Evolutionary conservation across 2,888 invertebrate genomes (phyloP), one percentile per base, ranked within the genome.

Genomic region (Tipula confusa): DNA sequence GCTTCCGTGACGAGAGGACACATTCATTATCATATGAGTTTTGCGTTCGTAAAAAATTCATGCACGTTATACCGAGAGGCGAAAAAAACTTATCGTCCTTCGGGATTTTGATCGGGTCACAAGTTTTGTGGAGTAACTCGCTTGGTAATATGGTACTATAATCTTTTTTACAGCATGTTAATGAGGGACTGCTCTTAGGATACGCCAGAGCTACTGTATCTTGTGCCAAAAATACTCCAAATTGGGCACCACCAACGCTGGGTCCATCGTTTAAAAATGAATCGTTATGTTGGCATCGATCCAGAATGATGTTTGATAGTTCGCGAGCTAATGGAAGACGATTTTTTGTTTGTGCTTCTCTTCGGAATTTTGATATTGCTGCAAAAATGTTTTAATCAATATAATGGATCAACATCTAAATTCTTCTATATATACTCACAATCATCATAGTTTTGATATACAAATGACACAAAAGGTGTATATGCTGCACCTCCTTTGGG

Each of bases 301-400:
- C 43, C 13, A 82, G 28, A 13, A 82, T 18, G 1, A 2, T 82
- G 2, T 1, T 64, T 6, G 18, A 29, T 29, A 83, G 18, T 29
- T 92, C 89, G 79, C 96, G 91, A 1, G 95, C 89, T 83, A 92
- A 92, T 0, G 96, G 88, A 3, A 87, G 84, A 2, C 85, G 84
- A 28, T 82, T 79, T 5, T 86, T 86, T 6, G 84, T 80, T 5
- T 29, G 79, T 4, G 86, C 86, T 80, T 80, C 24, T 15, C 15
- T 64, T 2, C 79, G 79, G 13, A 79, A n/a, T 79, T 28, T 79
- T 3, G 2, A n/a, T 5, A 79, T 79, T 79, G 79, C 79, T 79
- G 79, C 5, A 9, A 79, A 29, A 7, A 13, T 29, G 28, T 13
- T 1, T 9, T 13, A 28, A n/a, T 4, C 0, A 28, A 9, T 36